phyloP scores from a whole-genome alignment of 2,797 vertebrate species.

The Hyperoplus immaculatus region DNA sequence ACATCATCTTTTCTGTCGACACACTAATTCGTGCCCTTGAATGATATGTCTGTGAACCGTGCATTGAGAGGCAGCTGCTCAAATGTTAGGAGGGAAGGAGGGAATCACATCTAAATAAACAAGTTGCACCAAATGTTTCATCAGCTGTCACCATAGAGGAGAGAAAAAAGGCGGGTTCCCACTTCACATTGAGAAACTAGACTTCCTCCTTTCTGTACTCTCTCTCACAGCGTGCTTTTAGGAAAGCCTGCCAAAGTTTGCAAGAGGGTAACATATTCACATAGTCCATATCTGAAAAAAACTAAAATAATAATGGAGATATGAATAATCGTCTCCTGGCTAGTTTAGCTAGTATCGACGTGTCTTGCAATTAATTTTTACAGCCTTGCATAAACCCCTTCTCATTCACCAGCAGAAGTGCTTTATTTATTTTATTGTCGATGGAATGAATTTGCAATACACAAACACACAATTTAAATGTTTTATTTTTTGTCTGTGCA shows the following conservation, averaged over 20 bases:
- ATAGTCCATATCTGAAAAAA: not conserved
- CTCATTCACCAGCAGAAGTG: not conserved
- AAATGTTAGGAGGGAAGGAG: constrained; percentile 46
- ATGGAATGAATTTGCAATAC: not conserved
- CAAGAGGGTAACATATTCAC: constrained; percentile 32
- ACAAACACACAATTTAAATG: not conserved
- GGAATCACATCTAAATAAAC: constrained; percentile 78
- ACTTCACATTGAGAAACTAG: constrained; percentile 35
- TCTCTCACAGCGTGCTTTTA: constrained; percentile 20
- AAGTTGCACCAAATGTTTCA: constrained; percentile 79
- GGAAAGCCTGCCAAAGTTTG: constrained; percentile 50
- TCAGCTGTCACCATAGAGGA: constrained; percentile 68
- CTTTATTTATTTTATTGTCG: constrained; percentile 9
- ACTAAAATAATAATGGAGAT: not conserved
- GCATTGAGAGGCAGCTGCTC: constrained; percentile 73
- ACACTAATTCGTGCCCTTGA: constrained; percentile 64
- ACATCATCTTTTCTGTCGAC: constrained; percentile 33
- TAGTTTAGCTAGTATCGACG: constrained; percentile 5
- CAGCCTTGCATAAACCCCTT: constrained; percentile 20
- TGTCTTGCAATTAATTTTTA: constrained; percentile 8
- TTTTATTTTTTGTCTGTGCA: not conserved
- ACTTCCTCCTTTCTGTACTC: constrained; percentile 43
- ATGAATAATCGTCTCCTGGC: constrained; percentile 31
- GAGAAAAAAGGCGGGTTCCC: constrained; percentile 49
- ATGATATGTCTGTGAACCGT: constrained; percentile 62